Percentiles rank a stretch among this genome's conserved stretches.
Evolutionary conservation across 2,113 vertebrate genomes (phyloP).

Genomic region (Pyxicephalus adspersus): DNA sequence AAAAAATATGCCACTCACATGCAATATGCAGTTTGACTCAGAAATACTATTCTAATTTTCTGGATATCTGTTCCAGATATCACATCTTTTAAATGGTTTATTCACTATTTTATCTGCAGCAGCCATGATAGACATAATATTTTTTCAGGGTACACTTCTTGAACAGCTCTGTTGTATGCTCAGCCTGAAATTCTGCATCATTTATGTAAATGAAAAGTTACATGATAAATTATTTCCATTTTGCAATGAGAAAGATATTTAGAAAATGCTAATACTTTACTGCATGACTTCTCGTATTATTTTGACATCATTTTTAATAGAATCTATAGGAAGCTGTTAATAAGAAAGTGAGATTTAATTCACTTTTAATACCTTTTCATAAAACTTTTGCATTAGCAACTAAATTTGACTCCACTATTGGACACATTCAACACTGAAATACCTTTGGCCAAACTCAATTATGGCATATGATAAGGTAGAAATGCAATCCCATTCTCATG

Average conservation of each 20-base stretch:
- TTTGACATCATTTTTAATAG: conserved; percentile 18
- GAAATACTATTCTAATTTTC: no score
- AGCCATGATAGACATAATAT: not conserved
- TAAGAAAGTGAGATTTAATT: conserved; percentile 29
- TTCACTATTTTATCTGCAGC: not conserved
- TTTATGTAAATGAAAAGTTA: conserved; percentile 9
- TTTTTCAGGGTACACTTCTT: not conserved
- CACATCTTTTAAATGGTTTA: not conserved
- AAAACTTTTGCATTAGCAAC: conserved; percentile 24
- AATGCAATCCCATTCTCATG: conserved; percentile 8
- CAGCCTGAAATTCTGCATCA: not conserved
- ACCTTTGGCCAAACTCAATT: conserved; percentile 21
- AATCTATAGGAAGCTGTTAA: conserved; percentile 3
- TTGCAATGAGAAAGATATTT: not conserved
- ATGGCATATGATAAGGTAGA: conserved; percentile 10
- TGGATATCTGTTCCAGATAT: no score
- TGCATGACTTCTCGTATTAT: not conserved
- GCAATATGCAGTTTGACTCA: no score
- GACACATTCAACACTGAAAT: conserved; percentile 14
- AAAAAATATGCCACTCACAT: no score
- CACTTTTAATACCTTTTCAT: conserved; percentile 12
- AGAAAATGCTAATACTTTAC: conserved; percentile 3
- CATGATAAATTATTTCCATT: conserved; percentile 11
- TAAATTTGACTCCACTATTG: conserved; percentile 1
- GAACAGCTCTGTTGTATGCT: not conserved